phyloP scores from a whole-genome alignment of 2,797 vertebrate species.

The Tokudaia muenninki region DNA sequence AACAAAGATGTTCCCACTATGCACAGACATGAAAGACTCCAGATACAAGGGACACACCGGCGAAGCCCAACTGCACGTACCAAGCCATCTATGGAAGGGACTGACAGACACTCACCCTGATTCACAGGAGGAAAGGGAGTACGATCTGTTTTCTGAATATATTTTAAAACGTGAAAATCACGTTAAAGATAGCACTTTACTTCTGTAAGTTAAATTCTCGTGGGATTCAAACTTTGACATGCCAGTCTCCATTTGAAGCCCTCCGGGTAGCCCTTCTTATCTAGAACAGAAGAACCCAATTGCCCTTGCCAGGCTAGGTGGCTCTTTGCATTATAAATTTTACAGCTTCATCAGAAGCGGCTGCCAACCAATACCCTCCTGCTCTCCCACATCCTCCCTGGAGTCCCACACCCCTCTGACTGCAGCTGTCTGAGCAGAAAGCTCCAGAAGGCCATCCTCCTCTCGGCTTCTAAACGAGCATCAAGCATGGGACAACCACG shows the following conservation, averaged over 20 bases:
- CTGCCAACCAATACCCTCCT: constrained; percentile 16
- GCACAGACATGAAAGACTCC: not conserved
- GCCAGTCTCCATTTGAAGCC: not conserved
- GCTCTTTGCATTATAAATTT: not conserved
- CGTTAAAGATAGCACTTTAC: not conserved
- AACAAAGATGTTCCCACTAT: not conserved
- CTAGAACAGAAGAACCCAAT: not conserved
- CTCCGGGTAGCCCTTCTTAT: not conserved
- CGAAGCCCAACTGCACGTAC: not conserved
- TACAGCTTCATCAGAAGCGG: constrained; percentile 1
- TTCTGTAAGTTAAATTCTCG: not conserved
- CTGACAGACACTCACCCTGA: not conserved
- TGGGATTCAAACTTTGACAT: not conserved
- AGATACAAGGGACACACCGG: not conserved
- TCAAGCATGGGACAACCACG: constrained; percentile 22
- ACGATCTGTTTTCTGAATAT: not conserved
- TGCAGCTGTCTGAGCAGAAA: constrained; percentile 32
- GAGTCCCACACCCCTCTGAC: constrained; percentile 67
- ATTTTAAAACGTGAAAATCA: not conserved
- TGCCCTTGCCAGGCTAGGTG: not conserved
- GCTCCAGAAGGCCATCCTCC: constrained; percentile 17
- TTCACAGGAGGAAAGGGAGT: not conserved
- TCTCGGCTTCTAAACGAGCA: constrained; percentile 34
- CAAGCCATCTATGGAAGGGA: constrained; percentile 7
- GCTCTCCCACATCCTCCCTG: constrained; percentile 63